Conservation (phyloP, 2,113 vertebrate genomes). For the Macquaria ambigua region DNA sequence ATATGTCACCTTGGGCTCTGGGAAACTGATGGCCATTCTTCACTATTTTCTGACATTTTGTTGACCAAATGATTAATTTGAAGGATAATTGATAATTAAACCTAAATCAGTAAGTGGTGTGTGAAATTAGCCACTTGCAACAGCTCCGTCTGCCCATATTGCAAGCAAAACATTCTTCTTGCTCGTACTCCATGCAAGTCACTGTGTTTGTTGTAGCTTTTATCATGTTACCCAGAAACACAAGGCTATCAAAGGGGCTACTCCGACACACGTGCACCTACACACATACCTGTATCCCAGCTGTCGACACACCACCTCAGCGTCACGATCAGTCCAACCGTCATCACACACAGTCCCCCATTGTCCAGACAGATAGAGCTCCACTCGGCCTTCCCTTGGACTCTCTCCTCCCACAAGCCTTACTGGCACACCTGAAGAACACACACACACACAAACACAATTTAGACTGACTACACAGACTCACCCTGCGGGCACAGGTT, state of each 20-base stretch:
- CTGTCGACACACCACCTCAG: slow-evolving; percentile 94
- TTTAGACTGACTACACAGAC: background rate
- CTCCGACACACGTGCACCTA: background rate
- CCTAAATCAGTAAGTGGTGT: background rate
- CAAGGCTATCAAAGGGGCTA: background rate
- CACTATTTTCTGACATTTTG: background rate
- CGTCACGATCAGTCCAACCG: slow-evolving; percentile 95
- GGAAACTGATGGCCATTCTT: background rate
- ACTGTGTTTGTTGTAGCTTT: background rate
- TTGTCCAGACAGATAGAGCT: slow-evolving; percentile 91
- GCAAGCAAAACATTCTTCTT: background rate
- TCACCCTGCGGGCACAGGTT: background rate
- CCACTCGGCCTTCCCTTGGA: slow-evolving; percentile 95
- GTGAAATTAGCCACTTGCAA: background rate
- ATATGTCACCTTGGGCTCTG: background rate
- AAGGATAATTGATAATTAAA: background rate
- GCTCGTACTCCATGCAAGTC: background rate
- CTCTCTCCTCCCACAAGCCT: slow-evolving; percentile 95
- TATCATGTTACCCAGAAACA: background rate
- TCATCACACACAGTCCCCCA: slow-evolving; percentile 99
- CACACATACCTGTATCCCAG: slow-evolving; percentile 91
- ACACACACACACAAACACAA: slow-evolving; percentile 11
- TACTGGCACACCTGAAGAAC: slow-evolving; percentile 88
- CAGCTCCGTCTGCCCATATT: background rate
- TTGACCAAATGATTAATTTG: background rate